Evolutionary conservation across 2,797 vertebrate species (phyloP).

Genomic region (Aselliscus stoliczkanus): DNA sequence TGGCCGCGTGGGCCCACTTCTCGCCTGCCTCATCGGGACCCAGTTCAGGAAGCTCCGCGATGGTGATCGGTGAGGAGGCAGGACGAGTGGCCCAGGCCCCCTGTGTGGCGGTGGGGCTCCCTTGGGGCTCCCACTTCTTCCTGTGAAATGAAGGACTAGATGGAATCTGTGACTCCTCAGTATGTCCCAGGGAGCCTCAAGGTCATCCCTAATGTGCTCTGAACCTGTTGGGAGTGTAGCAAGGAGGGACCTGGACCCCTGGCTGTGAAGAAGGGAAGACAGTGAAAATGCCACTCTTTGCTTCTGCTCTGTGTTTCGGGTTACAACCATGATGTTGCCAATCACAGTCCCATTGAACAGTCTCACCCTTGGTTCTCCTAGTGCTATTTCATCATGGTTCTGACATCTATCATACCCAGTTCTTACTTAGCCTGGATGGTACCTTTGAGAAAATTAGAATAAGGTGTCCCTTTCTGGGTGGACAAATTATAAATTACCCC

Average conservation of each 20-base stretch:
- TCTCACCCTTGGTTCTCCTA: neutral
- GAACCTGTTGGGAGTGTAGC: neutral
- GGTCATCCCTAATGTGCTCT: neutral
- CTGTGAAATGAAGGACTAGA: neutral
- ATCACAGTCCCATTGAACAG: neutral
- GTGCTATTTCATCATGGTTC: neutral
- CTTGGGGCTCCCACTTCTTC: neutral
- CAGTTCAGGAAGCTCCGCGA: conserved; percentile 89
- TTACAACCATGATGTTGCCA: neutral
- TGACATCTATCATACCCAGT: neutral
- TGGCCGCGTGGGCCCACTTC: conserved; percentile 88
- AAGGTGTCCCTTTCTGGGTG: neutral
- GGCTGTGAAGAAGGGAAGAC: neutral
- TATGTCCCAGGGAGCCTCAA: neutral
- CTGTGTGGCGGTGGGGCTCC: neutral
- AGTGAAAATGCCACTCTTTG: neutral
- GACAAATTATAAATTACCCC: neutral
- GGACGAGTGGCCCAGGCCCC: accelerated
- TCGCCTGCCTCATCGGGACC: conserved; percentile 88
- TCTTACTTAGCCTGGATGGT: neutral
- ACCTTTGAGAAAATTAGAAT: neutral
- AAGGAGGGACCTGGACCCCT: neutral
- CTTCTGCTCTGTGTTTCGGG: neutral
- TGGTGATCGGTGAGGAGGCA: conserved; percentile 89
- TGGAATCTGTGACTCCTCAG: neutral